Conservation (phyloP, 2,888 invertebrate genomes). For the Digitonthophagus gazella region DNA sequence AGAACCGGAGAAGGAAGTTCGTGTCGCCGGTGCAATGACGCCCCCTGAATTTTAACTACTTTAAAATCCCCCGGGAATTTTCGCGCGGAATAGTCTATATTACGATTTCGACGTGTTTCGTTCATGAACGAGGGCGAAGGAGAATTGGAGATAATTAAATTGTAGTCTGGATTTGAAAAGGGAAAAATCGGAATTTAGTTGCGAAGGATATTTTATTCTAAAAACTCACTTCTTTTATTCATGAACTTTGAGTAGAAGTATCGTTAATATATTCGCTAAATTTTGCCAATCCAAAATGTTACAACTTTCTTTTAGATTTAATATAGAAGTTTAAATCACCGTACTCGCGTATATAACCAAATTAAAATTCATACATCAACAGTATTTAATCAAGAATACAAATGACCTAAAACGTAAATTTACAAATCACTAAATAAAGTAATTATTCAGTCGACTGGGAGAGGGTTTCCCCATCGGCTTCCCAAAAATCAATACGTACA, state of each 20-base stretch:
- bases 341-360: no score
- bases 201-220: background rate
- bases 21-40: background rate
- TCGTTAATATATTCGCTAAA: background rate
- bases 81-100: background rate
- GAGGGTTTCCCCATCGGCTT: background rate
- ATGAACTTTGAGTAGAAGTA: no score
- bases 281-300: background rate
- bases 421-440: background rate
- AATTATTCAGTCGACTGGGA: background rate
- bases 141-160: background rate
- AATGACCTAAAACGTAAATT: background rate
- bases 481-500: background rate
- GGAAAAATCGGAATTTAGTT: background rate
- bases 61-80: background rate
- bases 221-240: background rate
- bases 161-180: background rate
- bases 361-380: background rate
- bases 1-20: background rate
- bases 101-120: background rate
- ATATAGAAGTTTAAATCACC: no score
- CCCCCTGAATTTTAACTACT: background rate
- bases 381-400: background rate
- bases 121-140: background rate
- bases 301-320: background rate